phyloP scores from a whole-genome alignment of 2,888 invertebrate genomes.

The Leptogaster cylindrica region DNA sequence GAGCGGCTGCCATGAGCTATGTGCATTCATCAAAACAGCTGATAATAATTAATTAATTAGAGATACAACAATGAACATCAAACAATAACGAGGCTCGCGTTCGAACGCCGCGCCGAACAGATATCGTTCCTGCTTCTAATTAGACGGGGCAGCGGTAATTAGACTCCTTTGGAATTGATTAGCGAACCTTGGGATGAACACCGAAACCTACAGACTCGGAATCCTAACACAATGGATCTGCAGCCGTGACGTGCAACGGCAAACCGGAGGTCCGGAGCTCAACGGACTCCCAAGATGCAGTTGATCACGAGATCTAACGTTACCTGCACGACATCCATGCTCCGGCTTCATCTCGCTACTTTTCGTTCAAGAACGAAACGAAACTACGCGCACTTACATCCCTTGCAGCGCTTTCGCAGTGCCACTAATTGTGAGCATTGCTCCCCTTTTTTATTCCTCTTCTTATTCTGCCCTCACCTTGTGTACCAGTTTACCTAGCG shows the following conservation, averaged over 20 bases:
- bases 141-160: slow-evolving; percentile 18
- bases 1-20: too few relatives aligned
- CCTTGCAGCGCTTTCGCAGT: background rate
- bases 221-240: background rate
- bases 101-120: background rate
- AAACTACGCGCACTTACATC: background rate
- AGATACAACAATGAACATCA: slow-evolving; percentile 24
- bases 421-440: background rate
- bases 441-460: background rate
- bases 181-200: slow-evolving; percentile 25
- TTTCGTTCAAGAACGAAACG: slow-evolving; percentile 1
- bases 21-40: background rate
- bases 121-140: slow-evolving; percentile 11
- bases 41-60: slow-evolving; percentile 8
- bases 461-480: slow-evolving; percentile 5
- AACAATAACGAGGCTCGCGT: slow-evolving; percentile 15
- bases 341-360: slow-evolving; percentile 18
- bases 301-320: slow-evolving; percentile 37
- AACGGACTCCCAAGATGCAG: background rate
- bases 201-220: background rate
- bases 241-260: background rate
- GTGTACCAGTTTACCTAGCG: background rate
- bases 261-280: background rate
- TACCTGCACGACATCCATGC: slow-evolving; percentile 9
- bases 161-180: slow-evolving; percentile 19